A percentile compares a stretch with the other conserved stretches of the same genome.
These are phyloP conservation scores for Hyperopisus bebe DNA, from an alignment of 2,113 vertebrate species.

Conservation along the genomic window DNA sequence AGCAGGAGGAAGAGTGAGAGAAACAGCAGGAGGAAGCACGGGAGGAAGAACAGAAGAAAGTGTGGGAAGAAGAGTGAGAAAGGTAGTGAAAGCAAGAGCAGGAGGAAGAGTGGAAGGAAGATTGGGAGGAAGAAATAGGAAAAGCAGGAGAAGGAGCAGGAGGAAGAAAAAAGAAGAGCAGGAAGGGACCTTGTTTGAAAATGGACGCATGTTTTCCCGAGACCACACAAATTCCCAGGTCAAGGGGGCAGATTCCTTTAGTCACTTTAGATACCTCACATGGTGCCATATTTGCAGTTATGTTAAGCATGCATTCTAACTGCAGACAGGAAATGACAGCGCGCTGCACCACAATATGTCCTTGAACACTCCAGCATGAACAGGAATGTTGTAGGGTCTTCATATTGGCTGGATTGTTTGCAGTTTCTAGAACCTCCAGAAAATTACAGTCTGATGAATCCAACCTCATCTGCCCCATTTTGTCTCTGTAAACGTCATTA, in stretches of 20 bases:
- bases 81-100: neutral
- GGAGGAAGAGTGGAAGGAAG: neutral
- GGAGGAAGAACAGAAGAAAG: neutral
- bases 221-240: slow-evolving; percentile 10
- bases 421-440: slow-evolving; percentile 56
- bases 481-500: slow-evolving; percentile 81
- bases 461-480: slow-evolving; percentile 64
- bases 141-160: neutral
- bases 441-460: slow-evolving; percentile 70
- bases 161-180: neutral
- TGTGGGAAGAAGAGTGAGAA: slow-evolving; percentile 10
- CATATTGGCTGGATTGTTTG: neutral
- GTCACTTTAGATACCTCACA: neutral
- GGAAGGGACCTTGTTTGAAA: slow-evolving; percentile 30
- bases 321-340: neutral
- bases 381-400: neutral
- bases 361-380: neutral
- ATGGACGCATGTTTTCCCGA: neutral
- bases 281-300: neutral
- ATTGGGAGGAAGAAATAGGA: slow-evolving; percentile 17
- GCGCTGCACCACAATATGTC: neutral
- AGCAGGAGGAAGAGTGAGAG: neutral
- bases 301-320: neutral
- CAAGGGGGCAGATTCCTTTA: neutral
- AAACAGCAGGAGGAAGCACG: neutral